A percentile compares a stretch with the other conserved stretches of the same genome.
Evolutionary conservation across 2,888 invertebrate genomes (phyloP).

Genomic region (Chymomyza fuscimana): DNA sequence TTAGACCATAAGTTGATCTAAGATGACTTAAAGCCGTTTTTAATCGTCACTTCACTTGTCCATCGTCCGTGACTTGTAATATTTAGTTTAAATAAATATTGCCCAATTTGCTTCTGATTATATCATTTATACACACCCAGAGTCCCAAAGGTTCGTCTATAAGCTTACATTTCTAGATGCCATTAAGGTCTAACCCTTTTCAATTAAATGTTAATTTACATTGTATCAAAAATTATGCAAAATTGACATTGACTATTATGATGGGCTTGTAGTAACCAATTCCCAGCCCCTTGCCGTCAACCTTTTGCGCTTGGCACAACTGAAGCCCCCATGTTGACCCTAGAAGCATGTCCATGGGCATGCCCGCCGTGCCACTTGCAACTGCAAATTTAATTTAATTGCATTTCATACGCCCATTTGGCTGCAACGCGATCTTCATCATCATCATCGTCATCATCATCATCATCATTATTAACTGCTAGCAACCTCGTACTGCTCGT

Average conservation of each 20-base stretch:
- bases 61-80: too few species aligned
- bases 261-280: slow-evolving; percentile 9
- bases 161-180: background rate
- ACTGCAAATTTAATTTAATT: slow-evolving; percentile 72
- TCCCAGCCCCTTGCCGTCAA: background rate
- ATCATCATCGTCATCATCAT: background rate
- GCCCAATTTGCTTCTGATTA: too few species aligned
- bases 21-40: too few species aligned
- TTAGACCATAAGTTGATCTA: too few species aligned
- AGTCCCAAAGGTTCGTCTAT: background rate
- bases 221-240: slow-evolving; percentile 51
- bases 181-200: slow-evolving; percentile 32
- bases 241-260: slow-evolving; percentile 69
- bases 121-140: too few species aligned
- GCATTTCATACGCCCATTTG: slow-evolving; percentile 74
- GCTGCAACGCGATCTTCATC: slow-evolving; percentile 46
- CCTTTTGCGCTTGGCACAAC: background rate
- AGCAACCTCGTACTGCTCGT: background rate
- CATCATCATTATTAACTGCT: background rate
- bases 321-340: background rate
- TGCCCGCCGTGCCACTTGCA: slow-evolving; percentile 46
- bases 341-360: background rate
- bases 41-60: too few species aligned
- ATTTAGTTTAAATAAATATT: too few species aligned
- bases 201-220: slow-evolving; percentile 59